Conservation (phyloP, 1,140 invertebrate genomes). For the Meloidogyne chitwoodi region DNA sequence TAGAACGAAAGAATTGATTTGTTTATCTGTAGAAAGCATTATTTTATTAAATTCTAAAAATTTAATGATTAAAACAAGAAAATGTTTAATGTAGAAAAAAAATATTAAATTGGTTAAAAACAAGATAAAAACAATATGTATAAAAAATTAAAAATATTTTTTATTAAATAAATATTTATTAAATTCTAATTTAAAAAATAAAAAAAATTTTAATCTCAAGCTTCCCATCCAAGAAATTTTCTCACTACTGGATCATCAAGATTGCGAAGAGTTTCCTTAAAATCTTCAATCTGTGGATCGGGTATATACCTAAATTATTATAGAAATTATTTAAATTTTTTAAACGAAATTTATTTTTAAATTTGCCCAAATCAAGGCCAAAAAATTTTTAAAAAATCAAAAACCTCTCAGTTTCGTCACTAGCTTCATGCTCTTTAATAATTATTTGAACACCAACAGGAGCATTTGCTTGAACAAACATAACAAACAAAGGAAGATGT, state of each 20-base stretch:
- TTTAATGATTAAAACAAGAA: too few relatives aligned
- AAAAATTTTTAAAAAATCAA: background rate
- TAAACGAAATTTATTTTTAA: too few relatives aligned
- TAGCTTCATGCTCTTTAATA: constrained; percentile 53
- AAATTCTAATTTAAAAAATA: too few relatives aligned
- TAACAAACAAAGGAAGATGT: constrained; percentile 48
- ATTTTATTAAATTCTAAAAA: background rate
- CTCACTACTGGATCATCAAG: constrained; percentile 53
- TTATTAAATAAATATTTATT: background rate
- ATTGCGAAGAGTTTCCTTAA: constrained; percentile 53
- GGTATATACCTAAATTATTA: constrained; percentile 45
- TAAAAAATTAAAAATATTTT: background rate
- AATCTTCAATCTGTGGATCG: constrained; percentile 49
- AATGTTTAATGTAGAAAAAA: too few relatives aligned
- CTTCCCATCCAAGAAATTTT: constrained; percentile 54
- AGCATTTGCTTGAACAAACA: constrained; percentile 47
- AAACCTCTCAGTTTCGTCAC: constrained; percentile 48
- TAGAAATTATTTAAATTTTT: background rate
- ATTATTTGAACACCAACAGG: constrained; percentile 54
- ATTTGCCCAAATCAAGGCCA: too few relatives aligned
- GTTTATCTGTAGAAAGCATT: background rate
- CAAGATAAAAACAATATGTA: background rate
- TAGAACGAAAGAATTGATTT: background rate
- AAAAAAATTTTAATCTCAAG: background rate
- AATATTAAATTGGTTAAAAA: too few relatives aligned